Evolutionary conservation across 2,797 vertebrate species (phyloP), one percentile per base, ranked within the genome.

Genomic region (Pantherophis vulpinus): DNA sequence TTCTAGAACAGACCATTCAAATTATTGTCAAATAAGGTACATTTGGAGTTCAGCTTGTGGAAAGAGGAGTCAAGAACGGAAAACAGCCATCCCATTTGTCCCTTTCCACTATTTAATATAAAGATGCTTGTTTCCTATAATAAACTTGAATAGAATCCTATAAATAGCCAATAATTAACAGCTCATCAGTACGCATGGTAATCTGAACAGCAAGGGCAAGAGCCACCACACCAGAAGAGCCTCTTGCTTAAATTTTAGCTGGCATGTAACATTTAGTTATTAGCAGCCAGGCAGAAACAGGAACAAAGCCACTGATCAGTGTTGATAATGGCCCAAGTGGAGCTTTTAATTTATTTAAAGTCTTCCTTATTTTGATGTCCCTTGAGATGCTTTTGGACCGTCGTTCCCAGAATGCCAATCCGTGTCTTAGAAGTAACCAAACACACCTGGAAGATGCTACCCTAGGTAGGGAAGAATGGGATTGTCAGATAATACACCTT

Each of bases 101-200:
- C 59, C 12, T 90, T 54, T 20, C 10, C 27, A 25, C 60, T 58
- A 56, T 56, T 93, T 89, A n/a, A 87, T 56, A 93, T 47, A 55
- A 91, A 47, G 58, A 92, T 11, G 9, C 10, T 0, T 0, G n/a
- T 42, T 91, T 59, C 0, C 3, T 56, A 42, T 23, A n/a, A 42
- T 2, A 16, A 29, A 56, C 42, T 87, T 2, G 27, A 86, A 0
- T 3, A 92, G 79, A 94, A 47, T 74, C 91, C 66, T 51, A 47
- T 54, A 56, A 83, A 87, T 86, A 90, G 89, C 83, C 51, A 37
- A 66, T 92, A 87, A 95, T 94, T 58, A 91, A 93, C 56, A 32
- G 83, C 87, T 90, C 87, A 9, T 25, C 5, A 8, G 74, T 37
- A 79, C n/a, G 13, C 5, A 0, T 12, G 25, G 1, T 3, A 54